Evolutionary conservation across 2,888 invertebrate genomes (phyloP).

Genomic region (Antitype chi): DNA sequence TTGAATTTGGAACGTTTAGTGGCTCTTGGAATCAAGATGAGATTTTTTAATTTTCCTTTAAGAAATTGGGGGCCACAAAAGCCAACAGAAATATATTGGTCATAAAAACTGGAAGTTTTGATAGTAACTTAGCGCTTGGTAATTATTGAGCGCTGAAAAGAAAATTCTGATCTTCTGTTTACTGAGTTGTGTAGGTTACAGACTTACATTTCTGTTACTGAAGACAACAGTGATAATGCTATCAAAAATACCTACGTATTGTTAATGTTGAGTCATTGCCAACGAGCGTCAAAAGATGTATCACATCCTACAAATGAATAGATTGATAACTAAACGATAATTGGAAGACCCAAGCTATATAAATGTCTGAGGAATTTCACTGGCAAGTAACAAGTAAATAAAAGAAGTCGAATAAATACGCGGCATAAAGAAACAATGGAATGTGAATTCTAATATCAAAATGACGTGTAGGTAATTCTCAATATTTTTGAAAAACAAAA

Average conservation of each 20-base stretch:
- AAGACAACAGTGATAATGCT: background rate
- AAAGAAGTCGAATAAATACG: background rate
- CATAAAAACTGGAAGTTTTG: background rate
- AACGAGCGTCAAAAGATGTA: background rate
- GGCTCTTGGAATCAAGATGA: slow-evolving; percentile 3
- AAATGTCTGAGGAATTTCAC: background rate
- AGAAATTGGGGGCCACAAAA: no score
- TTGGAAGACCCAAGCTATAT: background rate
- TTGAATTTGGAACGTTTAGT: slow-evolving; percentile 38
- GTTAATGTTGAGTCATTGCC: background rate
- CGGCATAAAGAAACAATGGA: background rate
- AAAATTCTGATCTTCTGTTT: background rate
- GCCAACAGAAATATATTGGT: no score
- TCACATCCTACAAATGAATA: background rate
- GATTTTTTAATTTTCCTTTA: background rate
- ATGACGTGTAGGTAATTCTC: slow-evolving; percentile 19
- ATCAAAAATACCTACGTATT: background rate
- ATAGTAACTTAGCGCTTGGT: background rate
- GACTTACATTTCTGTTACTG: background rate
- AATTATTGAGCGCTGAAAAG: background rate
- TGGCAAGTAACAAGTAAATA: background rate
- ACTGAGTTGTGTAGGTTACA: background rate
- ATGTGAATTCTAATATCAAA: slow-evolving; percentile 21
- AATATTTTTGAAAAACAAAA: slow-evolving; percentile 20
- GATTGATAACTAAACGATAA: background rate